Percentiles rank a stretch among this genome's conserved stretches.
Conservation (phyloP, 1,140 invertebrate genomes). For the Octopus sinensis region DNA sequence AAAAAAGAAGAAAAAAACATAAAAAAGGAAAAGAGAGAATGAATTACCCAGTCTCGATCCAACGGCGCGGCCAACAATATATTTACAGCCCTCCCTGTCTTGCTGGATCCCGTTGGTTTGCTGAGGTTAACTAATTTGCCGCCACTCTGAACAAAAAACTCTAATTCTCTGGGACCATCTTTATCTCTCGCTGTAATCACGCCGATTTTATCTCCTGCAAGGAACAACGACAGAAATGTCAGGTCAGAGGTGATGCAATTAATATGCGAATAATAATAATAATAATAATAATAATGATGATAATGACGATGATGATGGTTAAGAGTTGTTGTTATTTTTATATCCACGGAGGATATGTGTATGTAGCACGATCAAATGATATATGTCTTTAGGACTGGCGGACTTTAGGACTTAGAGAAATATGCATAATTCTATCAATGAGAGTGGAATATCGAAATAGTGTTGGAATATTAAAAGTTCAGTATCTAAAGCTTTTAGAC, state of each 20-base stretch:
- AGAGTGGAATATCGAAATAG: too few species aligned
- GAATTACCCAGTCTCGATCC: conserved; percentile 40
- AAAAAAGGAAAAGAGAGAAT: background rate
- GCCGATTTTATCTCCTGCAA: conserved; percentile 35
- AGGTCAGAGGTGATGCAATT: background rate
- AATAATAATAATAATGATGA: background rate
- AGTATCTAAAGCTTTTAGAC: too few species aligned
- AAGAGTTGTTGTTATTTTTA: too few species aligned
- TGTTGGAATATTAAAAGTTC: too few species aligned
- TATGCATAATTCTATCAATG: too few species aligned
- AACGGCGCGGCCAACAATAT: conserved; percentile 35
- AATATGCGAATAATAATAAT: background rate
- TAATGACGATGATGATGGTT: too few species aligned
- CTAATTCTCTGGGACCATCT: conserved; percentile 33
- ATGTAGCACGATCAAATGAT: too few species aligned
- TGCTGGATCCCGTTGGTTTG: conserved; percentile 22
- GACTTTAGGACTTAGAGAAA: too few species aligned
- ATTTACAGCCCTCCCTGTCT: conserved; percentile 27
- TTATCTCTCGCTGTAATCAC: conserved; percentile 35
- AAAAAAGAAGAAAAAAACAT: too few species aligned
- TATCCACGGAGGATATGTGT: too few species aligned
- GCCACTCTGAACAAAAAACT: conserved; percentile 29
- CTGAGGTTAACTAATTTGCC: conserved; percentile 36
- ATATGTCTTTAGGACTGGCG: too few species aligned
- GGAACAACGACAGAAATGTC: background rate